These are phyloP conservation scores for Microctenopoma steveboyesi DNA, from an alignment of 2,797 vertebrate genomes.

Conservation along the genomic window DNA sequence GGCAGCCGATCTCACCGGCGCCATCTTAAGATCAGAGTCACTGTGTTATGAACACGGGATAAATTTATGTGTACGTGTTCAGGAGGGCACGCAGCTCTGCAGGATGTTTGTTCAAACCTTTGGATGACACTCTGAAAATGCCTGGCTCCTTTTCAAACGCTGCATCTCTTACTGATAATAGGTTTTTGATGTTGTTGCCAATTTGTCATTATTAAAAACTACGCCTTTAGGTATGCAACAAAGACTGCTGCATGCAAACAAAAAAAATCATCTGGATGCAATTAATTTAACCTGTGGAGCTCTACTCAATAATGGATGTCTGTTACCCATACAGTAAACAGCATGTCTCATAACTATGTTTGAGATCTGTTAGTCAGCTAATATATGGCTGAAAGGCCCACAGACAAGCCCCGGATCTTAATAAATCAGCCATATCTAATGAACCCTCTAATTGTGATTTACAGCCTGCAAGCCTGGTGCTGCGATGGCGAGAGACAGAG, in stretches of 20 bases:
- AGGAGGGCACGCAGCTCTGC: constrained; percentile 42
- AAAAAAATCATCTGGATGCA: constrained; percentile 46
- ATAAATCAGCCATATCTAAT: constrained; percentile 77
- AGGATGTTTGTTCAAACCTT: constrained; percentile 58
- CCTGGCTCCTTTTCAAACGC: constrained; percentile 53
- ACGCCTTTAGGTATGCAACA: not conserved
- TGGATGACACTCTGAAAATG: constrained; percentile 51
- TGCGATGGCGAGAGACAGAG: constrained; percentile 29
- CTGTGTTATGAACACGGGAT: constrained; percentile 52
- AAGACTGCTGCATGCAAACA: constrained; percentile 6
- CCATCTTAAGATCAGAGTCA: constrained; percentile 30
- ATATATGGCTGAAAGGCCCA: constrained; percentile 59
- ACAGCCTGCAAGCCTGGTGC: constrained; percentile 52
- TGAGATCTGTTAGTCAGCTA: constrained; percentile 66
- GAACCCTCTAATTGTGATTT: constrained; percentile 74
- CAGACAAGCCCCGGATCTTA: constrained; percentile 54
- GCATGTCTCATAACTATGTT: constrained; percentile 72
- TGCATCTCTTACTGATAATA: constrained; percentile 54
- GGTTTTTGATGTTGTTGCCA: constrained; percentile 50
- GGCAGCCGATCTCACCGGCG: no score
- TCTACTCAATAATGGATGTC: constrained; percentile 72
- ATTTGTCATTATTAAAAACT: constrained; percentile 48
- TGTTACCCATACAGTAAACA: constrained; percentile 70
- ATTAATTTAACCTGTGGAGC: constrained; percentile 67
- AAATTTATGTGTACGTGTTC: constrained; percentile 48